phyloP scores from a whole-genome alignment of 2,113 vertebrate genomes.

The Epinephelus fuscoguttatus region DNA sequence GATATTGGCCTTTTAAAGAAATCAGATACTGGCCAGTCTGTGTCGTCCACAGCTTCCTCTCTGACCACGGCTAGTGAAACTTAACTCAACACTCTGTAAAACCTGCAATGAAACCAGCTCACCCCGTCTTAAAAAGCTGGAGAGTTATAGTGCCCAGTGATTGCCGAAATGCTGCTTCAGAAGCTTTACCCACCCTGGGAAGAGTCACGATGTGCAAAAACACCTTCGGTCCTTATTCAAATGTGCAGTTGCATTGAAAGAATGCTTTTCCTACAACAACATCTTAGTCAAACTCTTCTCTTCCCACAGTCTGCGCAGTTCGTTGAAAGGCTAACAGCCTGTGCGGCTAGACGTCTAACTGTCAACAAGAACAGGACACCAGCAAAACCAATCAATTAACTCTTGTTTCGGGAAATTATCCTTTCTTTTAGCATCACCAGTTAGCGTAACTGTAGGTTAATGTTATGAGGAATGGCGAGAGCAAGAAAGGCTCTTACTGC shows the following conservation, averaged over 20 bases:
- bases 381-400: constrained; percentile 51
- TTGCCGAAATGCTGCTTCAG: constrained; percentile 21
- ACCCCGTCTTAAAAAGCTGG: constrained; percentile 6
- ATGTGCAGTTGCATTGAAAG: background rate
- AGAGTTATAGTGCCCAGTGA: constrained; percentile 7
- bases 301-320: constrained; percentile 31
- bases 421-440: constrained; percentile 41
- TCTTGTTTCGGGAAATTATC: constrained; percentile 27
- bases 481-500: constrained; percentile 58
- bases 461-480: constrained; percentile 58
- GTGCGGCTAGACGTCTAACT: constrained; percentile 10
- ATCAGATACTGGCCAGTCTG: constrained; percentile 31
- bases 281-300: background rate
- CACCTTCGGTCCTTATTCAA: background rate
- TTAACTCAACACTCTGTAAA: constrained; percentile 70
- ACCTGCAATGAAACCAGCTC: constrained; percentile 60
- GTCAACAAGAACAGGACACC: constrained; percentile 33
- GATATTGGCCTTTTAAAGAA: constrained; percentile 42
- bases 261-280: background rate
- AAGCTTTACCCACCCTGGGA: background rate
- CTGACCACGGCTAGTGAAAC: constrained; percentile 64
- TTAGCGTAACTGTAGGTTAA: constrained; percentile 51
- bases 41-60: constrained; percentile 34
- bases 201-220: background rate
- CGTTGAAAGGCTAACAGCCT: background rate